These are phyloP conservation scores for Ormyrus pomaceus DNA, from an alignment of 2,888 invertebrate species.

Conservation along the genomic window DNA sequence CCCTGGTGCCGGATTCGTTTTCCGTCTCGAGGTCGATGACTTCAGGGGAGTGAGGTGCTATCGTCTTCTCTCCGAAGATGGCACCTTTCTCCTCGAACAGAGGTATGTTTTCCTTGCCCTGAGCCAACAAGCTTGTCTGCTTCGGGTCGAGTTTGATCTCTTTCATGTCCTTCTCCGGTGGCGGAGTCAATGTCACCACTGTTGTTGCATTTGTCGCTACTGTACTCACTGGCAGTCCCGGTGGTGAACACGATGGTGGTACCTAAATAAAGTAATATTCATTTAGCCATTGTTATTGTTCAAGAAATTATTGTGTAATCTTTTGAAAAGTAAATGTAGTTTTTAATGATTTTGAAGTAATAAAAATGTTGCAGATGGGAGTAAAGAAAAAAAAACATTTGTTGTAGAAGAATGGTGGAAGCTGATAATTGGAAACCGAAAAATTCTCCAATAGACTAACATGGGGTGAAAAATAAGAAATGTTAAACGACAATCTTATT, in stretches of 20 bases:
- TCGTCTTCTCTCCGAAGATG: slow-evolving; percentile 70
- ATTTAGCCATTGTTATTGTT: too few relatives aligned
- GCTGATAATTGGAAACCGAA: too few relatives aligned
- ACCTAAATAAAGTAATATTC: slow-evolving; percentile 24
- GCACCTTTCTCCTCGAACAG: slow-evolving; percentile 70
- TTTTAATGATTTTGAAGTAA: background rate
- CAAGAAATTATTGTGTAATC: too few relatives aligned
- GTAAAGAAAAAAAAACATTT: background rate
- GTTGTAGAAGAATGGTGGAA: too few relatives aligned
- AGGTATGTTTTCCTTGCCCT: slow-evolving; percentile 79
- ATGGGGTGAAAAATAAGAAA: too few relatives aligned
- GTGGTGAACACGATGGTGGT: slow-evolving; percentile 68
- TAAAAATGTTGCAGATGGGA: background rate
- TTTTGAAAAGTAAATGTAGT: background rate
- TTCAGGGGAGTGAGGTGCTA: slow-evolving; percentile 81
- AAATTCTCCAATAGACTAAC: too few relatives aligned
- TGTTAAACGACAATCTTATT: too few relatives aligned
- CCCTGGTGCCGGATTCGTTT: slow-evolving; percentile 66
- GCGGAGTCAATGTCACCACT: slow-evolving; percentile 74
- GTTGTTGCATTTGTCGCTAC: slow-evolving; percentile 71
- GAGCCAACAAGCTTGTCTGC: slow-evolving; percentile 74
- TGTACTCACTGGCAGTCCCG: slow-evolving; percentile 65
- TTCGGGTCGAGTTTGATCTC: slow-evolving; percentile 71
- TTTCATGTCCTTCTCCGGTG: slow-evolving; percentile 74
- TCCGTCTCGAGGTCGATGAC: slow-evolving; percentile 80